Percentiles rank a stretch among this genome's conserved stretches.
phyloP scores from a whole-genome alignment of 2,888 invertebrate genomes.

The Drosophila planitibia region DNA sequence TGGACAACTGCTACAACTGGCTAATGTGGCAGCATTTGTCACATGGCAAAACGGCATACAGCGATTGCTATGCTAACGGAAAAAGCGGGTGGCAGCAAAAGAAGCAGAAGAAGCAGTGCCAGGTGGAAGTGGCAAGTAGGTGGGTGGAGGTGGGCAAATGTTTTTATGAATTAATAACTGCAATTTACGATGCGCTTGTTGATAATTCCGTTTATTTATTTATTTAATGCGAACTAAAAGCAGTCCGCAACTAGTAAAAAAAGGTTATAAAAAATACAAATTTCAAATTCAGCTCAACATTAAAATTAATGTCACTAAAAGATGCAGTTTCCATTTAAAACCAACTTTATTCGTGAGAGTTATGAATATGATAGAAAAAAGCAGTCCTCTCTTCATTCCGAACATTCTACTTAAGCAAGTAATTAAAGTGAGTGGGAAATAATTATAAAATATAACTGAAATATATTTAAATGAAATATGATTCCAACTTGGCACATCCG shows the following conservation, averaged over 20 bases:
- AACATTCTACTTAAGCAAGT: no score
- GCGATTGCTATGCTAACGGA: not conserved
- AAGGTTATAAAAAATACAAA: not conserved
- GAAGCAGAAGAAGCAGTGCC: not conserved
- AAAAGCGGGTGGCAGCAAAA: not conserved
- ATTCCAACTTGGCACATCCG: not conserved
- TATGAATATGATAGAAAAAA: no score
- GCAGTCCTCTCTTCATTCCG: no score
- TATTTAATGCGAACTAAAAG: not conserved
- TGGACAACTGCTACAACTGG: conserved; percentile 28
- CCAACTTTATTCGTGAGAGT: no score
- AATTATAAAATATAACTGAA: not conserved
- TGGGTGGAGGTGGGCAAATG: not conserved
- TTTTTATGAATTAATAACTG: not conserved
- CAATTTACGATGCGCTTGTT: not conserved
- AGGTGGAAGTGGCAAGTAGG: not conserved
- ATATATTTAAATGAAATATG: not conserved
- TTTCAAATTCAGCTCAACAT: not conserved
- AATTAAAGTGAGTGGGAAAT: not conserved
- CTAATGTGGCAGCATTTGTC: conserved; percentile 66
- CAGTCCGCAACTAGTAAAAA: not conserved
- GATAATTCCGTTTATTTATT: not conserved
- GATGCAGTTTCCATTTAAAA: no score
- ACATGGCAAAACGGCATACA: conserved; percentile 21
- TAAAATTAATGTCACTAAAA: not conserved